A percentile compares a stretch with the other conserved stretches of the same genome.
These are phyloP conservation scores for Tamias sibiricus DNA, from an alignment of 2,113 vertebrate species.

Conservation along the genomic window DNA sequence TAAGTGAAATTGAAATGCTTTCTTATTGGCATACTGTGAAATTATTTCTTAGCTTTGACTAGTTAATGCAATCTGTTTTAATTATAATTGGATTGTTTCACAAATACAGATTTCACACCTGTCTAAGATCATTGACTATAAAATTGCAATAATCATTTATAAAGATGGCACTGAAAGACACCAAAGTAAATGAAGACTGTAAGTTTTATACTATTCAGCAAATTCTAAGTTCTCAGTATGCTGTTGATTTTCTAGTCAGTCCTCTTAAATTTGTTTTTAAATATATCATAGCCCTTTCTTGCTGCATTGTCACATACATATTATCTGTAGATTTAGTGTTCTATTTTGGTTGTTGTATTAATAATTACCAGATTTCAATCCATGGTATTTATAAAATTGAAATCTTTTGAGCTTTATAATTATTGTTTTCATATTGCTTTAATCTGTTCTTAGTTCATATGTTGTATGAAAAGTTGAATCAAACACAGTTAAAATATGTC, in stretches of 20 bases:
- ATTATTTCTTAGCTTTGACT: constrained; percentile 32
- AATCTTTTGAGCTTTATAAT: constrained; percentile 44
- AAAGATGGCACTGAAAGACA: neutral
- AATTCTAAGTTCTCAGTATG: neutral
- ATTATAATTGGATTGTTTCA: constrained; percentile 11
- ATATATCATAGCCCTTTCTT: neutral
- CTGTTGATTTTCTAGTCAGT: neutral
- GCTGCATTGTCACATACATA: neutral
- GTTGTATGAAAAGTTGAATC: constrained; percentile 4
- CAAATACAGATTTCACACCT: constrained; percentile 16
- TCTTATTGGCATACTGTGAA: constrained; percentile 20
- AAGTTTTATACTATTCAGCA: neutral
- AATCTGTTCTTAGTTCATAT: constrained; percentile 58
- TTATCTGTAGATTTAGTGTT: neutral
- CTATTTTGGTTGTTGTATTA: constrained; percentile 44
- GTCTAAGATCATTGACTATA: neutral
- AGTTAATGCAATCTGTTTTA: constrained; percentile 10
- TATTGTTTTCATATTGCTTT: constrained; percentile 35
- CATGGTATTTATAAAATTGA: constrained; percentile 10
- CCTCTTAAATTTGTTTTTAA: neutral
- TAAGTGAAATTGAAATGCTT: constrained; percentile 19
- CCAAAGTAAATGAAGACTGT: neutral
- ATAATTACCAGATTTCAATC: constrained; percentile 2
- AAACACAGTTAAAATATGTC: constrained; percentile 65
- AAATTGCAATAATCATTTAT: constrained; percentile 2